Evolutionary conservation across 1,140 invertebrate species (phyloP), one percentile per base, ranked within the genome.

Genomic region (Ylistrum balloti): DNA sequence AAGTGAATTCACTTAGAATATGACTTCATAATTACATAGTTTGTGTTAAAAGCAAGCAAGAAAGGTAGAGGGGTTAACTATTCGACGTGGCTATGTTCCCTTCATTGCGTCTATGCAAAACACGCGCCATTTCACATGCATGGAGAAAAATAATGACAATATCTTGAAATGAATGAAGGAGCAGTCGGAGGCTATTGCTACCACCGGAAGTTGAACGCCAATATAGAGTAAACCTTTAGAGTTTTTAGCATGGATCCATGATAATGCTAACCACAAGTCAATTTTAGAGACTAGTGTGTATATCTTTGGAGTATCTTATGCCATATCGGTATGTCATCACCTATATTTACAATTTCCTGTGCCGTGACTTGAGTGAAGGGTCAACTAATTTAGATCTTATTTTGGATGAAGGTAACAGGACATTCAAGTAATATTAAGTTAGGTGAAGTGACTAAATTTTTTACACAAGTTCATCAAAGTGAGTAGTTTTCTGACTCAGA

Each of bases 1-100:
- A 74, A 28, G 56, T 74, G 56, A 9, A 74, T 74, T 74, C 56
- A 74, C 56, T 74, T 74, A 74, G 56, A 74, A 74, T 74, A 74
- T n/a, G 56, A 74, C 28, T 74, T 74, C n/a, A 74, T 74, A 74
- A 74, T 74, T n/a, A n/a, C 56, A 28, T 74, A 17, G 56, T 74
- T 28, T 74, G 56, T 28, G 56, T 74, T 74, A 28, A 74, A 74
- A 28, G 56, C 56, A 28, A 74, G 56, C 56, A 28, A n/a, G 56
- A 74, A 28, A 74, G 22, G 56, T 74, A 74, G 22, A 28, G n/a
- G 56, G 56, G 56, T 74, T 74, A 74, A 74, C 56, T 74, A 28
- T 17, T 74, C n/a, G n/a, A 74, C 56, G 7, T n/a, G 17, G 56
- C 56, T 74, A 74, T 1, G 2, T 74, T 17, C 22, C n/a, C n/a